Evolutionary conservation across 2,113 vertebrate species (phyloP).

Genomic region (Caracal caracal): DNA sequence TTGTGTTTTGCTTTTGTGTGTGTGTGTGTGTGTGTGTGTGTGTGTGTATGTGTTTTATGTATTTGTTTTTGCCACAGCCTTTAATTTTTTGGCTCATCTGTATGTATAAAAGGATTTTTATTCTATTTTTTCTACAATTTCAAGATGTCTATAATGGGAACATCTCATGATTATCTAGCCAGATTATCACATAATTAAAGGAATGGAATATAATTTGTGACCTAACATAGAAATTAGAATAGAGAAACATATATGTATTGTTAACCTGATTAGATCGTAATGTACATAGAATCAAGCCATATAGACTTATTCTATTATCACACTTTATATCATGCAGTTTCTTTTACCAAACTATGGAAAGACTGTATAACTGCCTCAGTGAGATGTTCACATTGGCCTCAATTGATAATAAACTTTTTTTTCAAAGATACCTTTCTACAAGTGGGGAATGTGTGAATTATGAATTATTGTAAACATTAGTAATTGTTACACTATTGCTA

Average conservation of each 20-base stretch:
- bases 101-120: not conserved
- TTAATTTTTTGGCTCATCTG: not conserved
- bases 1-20: not conserved
- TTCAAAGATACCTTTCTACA: not conserved
- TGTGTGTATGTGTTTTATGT: not conserved
- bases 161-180: not conserved
- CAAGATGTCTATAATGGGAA: not conserved
- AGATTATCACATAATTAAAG: slow-evolving; percentile 12
- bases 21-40: no score
- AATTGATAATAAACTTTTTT: not conserved
- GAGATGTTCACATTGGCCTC: not conserved
- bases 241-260: not conserved
- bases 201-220: not conserved
- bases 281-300: not conserved
- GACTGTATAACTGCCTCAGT: not conserved
- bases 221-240: not conserved
- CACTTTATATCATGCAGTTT: not conserved
- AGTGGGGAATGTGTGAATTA: not conserved
- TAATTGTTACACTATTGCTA: not conserved
- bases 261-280: not conserved
- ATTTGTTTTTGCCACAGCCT: not conserved
- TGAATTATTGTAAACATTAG: not conserved
- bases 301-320: not conserved
- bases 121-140: not conserved
- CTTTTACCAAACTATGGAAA: slow-evolving; percentile 16